Evolutionary conservation across 2,113 vertebrate species (phyloP), one percentile per base, ranked within the genome.

Genomic region (Tenebrosternarchus preto): DNA sequence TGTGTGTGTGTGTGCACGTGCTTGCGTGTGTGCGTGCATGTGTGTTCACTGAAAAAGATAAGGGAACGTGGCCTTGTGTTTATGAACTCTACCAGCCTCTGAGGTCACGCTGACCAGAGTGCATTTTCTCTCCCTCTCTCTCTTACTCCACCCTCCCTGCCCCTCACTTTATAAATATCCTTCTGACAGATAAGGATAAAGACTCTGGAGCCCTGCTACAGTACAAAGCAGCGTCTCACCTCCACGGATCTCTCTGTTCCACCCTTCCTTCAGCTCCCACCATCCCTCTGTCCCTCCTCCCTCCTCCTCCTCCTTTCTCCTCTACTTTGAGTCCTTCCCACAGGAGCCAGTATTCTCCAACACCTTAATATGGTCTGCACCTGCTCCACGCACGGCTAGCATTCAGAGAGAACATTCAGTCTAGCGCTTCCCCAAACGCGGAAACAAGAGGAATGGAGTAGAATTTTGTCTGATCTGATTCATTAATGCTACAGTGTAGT

Each of bases 181-280:
- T 17, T 87, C 89, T 88, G 89, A 92, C 90, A 90, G 88, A 78
- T 90, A 79, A 80, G 91, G 88, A 91, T 91, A 91, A 92, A 92
- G 88, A 88, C 88, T 85, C 86, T 86, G 90, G 85, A 89, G 89
- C 72, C 80, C 77, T 77, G 72, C 83, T 77, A 86, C 87, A 90
- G 85, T 90, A 91, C 88, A 91, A 90, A 91, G 91, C 86, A 86
- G 73, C 87, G 61, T 59, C 82, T 90, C 88, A 90, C 87, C 88
- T 91, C 87, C 84, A 87, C 78, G 85, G 22, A n/a, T 71, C 77
- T 61, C 67, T 57, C 39, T 29, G 11, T 60, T 64, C 63, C 72
- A 55, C 24, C 71, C 68, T 24, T 70, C n/a, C 59, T 71, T 61
- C 19, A 61, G n/a, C 56, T 50, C 33, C 66, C 25, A 64, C 61